Percentiles rank a stretch among this genome's conserved stretches.
These are phyloP conservation scores for Dicrostonyx torquatus DNA, from an alignment of 2,797 vertebrate genomes.

Conservation along the genomic window DNA sequence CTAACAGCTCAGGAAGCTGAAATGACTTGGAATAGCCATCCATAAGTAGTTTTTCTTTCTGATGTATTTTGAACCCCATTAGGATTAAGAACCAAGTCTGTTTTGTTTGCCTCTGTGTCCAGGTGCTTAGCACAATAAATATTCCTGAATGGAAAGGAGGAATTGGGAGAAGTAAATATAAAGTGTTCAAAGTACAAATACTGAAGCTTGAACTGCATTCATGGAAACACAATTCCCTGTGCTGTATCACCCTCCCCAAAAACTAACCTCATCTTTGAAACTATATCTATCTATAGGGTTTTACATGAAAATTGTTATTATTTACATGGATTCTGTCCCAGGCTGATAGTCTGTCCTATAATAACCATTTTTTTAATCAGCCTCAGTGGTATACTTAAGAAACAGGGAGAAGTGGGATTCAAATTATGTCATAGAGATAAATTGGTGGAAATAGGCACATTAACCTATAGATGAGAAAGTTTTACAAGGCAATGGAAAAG, in stretches of 20 bases:
- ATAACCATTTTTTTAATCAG: conserved; percentile 52
- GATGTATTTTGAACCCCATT: conserved; percentile 31
- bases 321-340: not conserved
- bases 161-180: conserved; percentile 28
- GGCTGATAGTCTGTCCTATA: not conserved
- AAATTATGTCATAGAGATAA: not conserved
- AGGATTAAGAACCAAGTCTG: not conserved
- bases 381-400: conserved; percentile 22
- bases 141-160: conserved; percentile 33
- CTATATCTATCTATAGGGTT: not conserved
- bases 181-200: conserved; percentile 25
- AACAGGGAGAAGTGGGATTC: not conserved
- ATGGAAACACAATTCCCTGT: conserved; percentile 17
- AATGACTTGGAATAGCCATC: conserved; percentile 22
- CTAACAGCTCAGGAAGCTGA: conserved; percentile 29
- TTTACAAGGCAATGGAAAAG: conserved; percentile 1
- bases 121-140: conserved; percentile 22
- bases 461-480: not conserved
- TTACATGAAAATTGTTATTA: conserved; percentile 16
- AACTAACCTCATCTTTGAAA: not conserved
- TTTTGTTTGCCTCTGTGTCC: conserved; percentile 42
- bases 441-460: not conserved
- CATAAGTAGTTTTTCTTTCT: not conserved
- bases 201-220: conserved; percentile 2
- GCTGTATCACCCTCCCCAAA: not conserved